Base-by-base conservation (phyloP, 1,140 invertebrate species). In the Diorhabda sublineata region DNA sequence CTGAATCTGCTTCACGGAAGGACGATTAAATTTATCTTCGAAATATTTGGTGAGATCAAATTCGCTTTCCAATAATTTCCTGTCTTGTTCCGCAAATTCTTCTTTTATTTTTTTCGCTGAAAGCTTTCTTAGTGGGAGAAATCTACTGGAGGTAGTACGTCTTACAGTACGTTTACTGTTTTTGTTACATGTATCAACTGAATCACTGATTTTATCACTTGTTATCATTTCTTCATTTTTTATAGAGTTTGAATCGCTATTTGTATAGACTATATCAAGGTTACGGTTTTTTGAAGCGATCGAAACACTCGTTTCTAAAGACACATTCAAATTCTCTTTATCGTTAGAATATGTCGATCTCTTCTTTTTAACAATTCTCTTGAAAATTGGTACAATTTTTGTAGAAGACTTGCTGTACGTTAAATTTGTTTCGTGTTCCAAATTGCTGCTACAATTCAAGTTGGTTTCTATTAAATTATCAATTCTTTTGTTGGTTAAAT, bases 41-140 rank as follows among this genome's bases (percentile, higher is more conserved):
- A 75, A 66, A 62, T 73, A 74, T 74, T 74, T 76, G 3, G 69
- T 60, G 5, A 68, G 47, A 44, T 59, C 69, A 4, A 67, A n/a
- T 43, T 56, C 45, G 41, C 59, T 66, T 42, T 76, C 73, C n/a
- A 75, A 73, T 43, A 79, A 60, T 64, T 69, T 68, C 64, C 68
- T 69, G 44, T 76, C 73, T 59, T 79, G 78, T 63, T 77, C 69
- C 1, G 68, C 59, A 42, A 76, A 79, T 45, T 77, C 74, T 60
- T 73, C 45, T 59, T 70, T 58, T 56, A 78, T 79, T 61, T 76
- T 70, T 61, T 71, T 72, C 44, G 70, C 66, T 2, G 64, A 77
- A 6, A 77, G 67, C 65, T 76, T 78, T 5, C 56, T 52, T 0
- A 67, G 63, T 7, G 52, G 59, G 44, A 66, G 3, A 57, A 59